These are phyloP conservation scores for Octopus bimaculoides DNA, from an alignment of 1,140 invertebrate species.

Conservation along the genomic window DNA sequence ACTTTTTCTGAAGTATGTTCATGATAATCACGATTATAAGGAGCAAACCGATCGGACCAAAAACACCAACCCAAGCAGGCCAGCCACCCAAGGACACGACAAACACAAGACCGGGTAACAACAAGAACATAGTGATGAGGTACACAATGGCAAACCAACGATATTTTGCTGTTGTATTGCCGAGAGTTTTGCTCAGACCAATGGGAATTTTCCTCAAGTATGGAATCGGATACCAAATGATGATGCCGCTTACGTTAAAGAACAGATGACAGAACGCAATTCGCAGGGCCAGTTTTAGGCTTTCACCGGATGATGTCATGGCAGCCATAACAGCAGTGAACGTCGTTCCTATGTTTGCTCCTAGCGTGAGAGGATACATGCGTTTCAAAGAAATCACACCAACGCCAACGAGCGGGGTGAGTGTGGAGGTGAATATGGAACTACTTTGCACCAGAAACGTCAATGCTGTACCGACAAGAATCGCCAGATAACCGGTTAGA, in stretches of 20 bases:
- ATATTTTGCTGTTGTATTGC: slow-evolving; percentile 59
- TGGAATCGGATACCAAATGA: slow-evolving; percentile 64
- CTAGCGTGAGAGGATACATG: slow-evolving; percentile 66
- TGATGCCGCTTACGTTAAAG: slow-evolving; percentile 52
- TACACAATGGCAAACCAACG: slow-evolving; percentile 64
- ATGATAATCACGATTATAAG: slow-evolving; percentile 29
- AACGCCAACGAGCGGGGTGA: slow-evolving; percentile 67
- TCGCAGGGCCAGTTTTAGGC: slow-evolving; percentile 57
- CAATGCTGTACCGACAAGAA: slow-evolving; percentile 63
- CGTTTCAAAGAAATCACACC: slow-evolving; percentile 64
- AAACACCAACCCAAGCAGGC: slow-evolving; percentile 24
- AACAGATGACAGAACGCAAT: slow-evolving; percentile 60
- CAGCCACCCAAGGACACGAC: slow-evolving; percentile 47
- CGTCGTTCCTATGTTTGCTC: slow-evolving; percentile 68
- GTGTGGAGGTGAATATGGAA: slow-evolving; percentile 66
- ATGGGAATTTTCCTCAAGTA: slow-evolving; percentile 60
- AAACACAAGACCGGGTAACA: slow-evolving; percentile 59
- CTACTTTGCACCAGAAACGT: slow-evolving; percentile 67
- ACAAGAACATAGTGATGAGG: slow-evolving; percentile 60
- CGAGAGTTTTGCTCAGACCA: slow-evolving; percentile 57
- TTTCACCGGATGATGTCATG: slow-evolving; percentile 48
- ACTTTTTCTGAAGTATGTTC: slow-evolving; percentile 54
- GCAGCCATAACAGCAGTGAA: slow-evolving; percentile 62
- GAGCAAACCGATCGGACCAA: background rate
- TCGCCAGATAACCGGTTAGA: slow-evolving; percentile 63